phyloP scores from a whole-genome alignment of 2,888 invertebrate genomes.

The Stenodema calcarata region DNA sequence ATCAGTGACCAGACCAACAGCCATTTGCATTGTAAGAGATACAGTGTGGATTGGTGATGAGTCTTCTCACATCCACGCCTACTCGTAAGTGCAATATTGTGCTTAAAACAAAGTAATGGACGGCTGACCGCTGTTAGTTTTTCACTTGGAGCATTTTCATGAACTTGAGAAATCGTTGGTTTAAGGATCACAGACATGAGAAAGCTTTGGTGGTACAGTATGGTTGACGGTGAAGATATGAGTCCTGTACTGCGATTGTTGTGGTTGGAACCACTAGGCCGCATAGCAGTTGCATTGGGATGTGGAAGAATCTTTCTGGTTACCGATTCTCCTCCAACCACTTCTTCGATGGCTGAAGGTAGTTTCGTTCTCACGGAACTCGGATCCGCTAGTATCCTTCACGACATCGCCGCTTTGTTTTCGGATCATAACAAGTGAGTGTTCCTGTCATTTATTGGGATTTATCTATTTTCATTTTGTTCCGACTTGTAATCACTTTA shows the following conservation, averaged over 20 bases:
- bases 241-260: conserved; percentile 52
- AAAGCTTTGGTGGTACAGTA: conserved; percentile 51
- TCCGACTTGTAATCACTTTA: background rate
- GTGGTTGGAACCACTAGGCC: conserved; percentile 60
- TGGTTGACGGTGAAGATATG: conserved; percentile 52
- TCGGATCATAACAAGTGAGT: conserved; percentile 37
- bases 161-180: no score
- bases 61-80: conserved; percentile 83
- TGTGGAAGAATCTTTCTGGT: conserved; percentile 80
- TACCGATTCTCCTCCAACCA: conserved; percentile 67
- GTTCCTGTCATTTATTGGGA: background rate
- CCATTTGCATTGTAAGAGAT: conserved; percentile 59
- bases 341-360: conserved; percentile 73
- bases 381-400: conserved; percentile 72
- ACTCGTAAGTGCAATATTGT: conserved; percentile 60
- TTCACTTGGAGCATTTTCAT: background rate
- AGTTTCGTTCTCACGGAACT: conserved; percentile 80
- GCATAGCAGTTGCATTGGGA: conserved; percentile 82
- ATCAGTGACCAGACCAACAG: conserved; percentile 62
- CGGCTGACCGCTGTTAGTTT: background rate
- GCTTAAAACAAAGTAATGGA: background rate
- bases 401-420: conserved; percentile 64
- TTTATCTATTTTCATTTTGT: no score
- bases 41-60: conserved; percentile 91
- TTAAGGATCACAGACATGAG: conserved; percentile 43